Evolutionary conservation across 35 echinoderm and acorn worm species (phyloP), one percentile per base, ranked within the genome.

Genomic region (Eucidaris tribuloides): DNA sequence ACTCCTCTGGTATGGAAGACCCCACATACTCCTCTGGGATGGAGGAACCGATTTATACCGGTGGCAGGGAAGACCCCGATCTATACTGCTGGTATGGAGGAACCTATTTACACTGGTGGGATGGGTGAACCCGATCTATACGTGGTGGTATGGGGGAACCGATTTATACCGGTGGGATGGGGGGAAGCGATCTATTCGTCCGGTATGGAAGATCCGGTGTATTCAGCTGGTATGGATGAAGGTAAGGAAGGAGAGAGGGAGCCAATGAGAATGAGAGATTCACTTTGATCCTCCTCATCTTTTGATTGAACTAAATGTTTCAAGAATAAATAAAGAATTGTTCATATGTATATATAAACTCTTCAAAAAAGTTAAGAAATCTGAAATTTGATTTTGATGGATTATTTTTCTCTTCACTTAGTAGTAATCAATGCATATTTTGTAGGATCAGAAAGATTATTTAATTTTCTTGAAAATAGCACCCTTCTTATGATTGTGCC

Each of bases 41-140:
- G 42, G 65, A 84, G 27, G 65, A 84, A 20, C 27, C 61, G 15
- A 84, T 84, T 17, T 84, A 84, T 49, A 39, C 77, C 2, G 45
- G 13, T 11, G 68, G 41, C 15, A 17, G 38, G n/a, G 68, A n/a
- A 2, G 82, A 84, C 40, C 82, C 82, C 2, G 2, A 32, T 71
- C 18, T 84, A 84, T 5, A 60, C 82, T 6, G 15, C 77, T 11
- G 82, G 63, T 1, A 65, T 45, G 42, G 65, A 84, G 27, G 65
- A 84, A 20, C 27, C 61, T 19, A 84, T 84, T 17, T 84, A 84
- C 38, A 39, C 77, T 2, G 45, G 13, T 11, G 68, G 41, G 24
- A 17, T 74, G n/a, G 68, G 38, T 0, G 82, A 84, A 33, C 82
- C 82, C 2, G 2, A 32, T 71, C 18, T 84, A 84, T 5, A 60